These are phyloP conservation scores for Stenopsyche tienmushanensis DNA, from an alignment of 1,140 invertebrate genomes.

Conservation along the genomic window DNA sequence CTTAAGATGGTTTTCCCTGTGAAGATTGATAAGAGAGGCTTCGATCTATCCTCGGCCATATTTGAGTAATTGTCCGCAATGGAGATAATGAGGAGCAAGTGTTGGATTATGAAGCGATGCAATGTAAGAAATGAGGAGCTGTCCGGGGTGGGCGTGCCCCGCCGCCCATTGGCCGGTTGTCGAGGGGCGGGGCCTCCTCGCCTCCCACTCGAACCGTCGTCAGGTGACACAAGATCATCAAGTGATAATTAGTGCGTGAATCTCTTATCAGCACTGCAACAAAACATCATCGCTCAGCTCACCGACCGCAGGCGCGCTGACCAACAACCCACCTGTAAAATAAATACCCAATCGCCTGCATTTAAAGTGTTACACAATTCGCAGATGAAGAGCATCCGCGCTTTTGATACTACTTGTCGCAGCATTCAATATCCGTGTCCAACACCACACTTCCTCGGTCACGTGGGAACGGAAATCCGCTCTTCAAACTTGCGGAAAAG, in stretches of 20 bases:
- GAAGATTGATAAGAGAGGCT: too few relatives aligned
- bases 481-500: slow-evolving; percentile 15
- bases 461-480: slow-evolving; percentile 28
- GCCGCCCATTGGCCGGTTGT: slow-evolving; percentile 35
- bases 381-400: too few relatives aligned
- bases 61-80: background rate
- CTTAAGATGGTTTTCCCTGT: too few relatives aligned
- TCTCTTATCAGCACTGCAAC: background rate
- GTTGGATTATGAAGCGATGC: background rate
- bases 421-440: slow-evolving; percentile 29
- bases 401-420: too few relatives aligned
- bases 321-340: too few relatives aligned
- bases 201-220: background rate
- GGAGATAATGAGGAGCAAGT: background rate
- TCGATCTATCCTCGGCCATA: background rate
- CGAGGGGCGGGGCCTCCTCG: slow-evolving; percentile 19
- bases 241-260: background rate
- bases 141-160: slow-evolving; percentile 25
- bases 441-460: slow-evolving; percentile 15
- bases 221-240: slow-evolving; percentile 1
- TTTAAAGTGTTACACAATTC: too few relatives aligned
- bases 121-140: slow-evolving; percentile 18
- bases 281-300: background rate
- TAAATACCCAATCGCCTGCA: too few relatives aligned
- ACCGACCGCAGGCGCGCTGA: background rate